Evolutionary conservation across 2,113 vertebrate genomes (phyloP).

Genomic region (Baryphthengus martii): DNA sequence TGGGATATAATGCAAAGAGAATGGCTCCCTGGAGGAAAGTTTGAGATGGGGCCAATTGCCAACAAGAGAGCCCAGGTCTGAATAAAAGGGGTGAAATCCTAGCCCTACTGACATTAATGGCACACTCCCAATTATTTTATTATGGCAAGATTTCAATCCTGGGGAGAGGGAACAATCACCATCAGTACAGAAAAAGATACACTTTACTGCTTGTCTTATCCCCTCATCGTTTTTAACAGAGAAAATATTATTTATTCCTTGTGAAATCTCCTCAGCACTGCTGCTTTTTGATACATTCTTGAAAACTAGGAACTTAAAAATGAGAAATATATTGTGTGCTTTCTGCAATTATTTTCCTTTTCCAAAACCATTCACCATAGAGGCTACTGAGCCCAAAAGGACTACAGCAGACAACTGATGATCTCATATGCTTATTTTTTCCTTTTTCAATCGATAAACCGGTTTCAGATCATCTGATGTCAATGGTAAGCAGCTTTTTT

Average conservation of each 20-base stretch:
- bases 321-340: background rate
- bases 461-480: conserved; percentile 59
- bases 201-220: background rate
- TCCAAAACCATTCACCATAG: background rate
- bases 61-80: background rate
- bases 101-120: background rate
- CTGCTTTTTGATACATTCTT: background rate
- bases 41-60: background rate
- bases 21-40: conserved; percentile 18
- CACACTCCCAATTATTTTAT: conserved; percentile 21
- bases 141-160: background rate
- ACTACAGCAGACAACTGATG: background rate
- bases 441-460: conserved; percentile 40
- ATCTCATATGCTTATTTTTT: background rate
- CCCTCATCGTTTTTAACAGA: background rate
- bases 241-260: background rate
- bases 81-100: conserved; percentile 5
- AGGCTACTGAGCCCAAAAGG: background rate
- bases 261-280: background rate
- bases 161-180: background rate
- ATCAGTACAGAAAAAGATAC: background rate
- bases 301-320: background rate
- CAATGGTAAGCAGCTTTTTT: conserved; percentile 56
- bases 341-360: background rate
- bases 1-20: conserved; percentile 1